Base-by-base conservation (phyloP, 2,797 vertebrate genomes). In the Simalia tracyae region DNA sequence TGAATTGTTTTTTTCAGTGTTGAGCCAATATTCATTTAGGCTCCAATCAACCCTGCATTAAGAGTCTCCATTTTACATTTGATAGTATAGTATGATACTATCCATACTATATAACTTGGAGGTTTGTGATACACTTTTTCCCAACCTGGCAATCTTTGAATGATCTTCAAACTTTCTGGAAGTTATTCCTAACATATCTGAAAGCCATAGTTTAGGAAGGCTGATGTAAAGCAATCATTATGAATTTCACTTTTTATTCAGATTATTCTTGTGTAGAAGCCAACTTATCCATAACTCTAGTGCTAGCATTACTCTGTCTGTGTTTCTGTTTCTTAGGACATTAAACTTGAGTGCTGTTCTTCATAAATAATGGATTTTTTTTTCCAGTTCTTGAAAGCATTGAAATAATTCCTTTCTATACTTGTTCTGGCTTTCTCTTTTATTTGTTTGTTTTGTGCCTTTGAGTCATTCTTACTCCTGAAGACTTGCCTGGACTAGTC, bases 361-460 rank as follows among this genome's bases (percentile, higher is more conserved):
- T 93, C 81, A 42, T 54, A 92, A 93, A 56, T 84, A 86, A 59
- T 84, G 87, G 76, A 68, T 86, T 92, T 93, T 56, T 59, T 56
- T 14, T 11, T 12, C n/a, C n/a, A n/a, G n/a, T 76, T 76, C 31
- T 42, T 76, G 22, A 42, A 76, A 76, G 31, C 68, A 76, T 76
- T 76, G 12, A 57, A 60, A 94, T 36, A 76, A 90, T 88, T 91
- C 56, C 8, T 61, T 28, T 88, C 61, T 92, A 91, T 19, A 68
- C 54, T 81, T 93, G 92, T 94, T 90, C 93, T 89, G 89, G 66
- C n/a, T 76, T 89, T 31, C 56, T 28, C n/a, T 68, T 68, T 68
- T 64, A 7, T 64, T 31, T 66, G 11, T 36, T 72, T 42, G 7
- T 76, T 76, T 7, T 42, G 31, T 42, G 31, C 17, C 17, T 76